Base-by-base conservation (phyloP, 2,888 invertebrate species). In the Hirtodrosophila cameraria region DNA sequence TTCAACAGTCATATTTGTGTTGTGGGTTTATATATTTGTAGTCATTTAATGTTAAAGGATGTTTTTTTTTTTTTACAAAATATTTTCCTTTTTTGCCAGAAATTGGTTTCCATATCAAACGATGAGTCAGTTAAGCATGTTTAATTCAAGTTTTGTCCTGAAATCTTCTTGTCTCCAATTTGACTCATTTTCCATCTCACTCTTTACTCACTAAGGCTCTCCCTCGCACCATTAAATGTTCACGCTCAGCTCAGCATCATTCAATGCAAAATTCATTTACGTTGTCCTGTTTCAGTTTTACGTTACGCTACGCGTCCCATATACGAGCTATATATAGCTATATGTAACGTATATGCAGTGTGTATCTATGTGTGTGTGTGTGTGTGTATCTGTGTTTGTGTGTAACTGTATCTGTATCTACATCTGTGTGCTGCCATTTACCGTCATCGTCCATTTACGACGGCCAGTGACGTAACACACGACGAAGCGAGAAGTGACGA, bases 211-310 rank as follows among this genome's bases (percentile, higher is more conserved):
- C 16, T 20, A 4, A 31, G 9, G 20, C 15, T 23, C 23, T 28
- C 15, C 45, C 16, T 41, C 30, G 15, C 63, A 28, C 58, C 13
- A n/a, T 30, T 50, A 20, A 31, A 45, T 57, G n/a, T 28, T 20
- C 45, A 30, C 49, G 55, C 55, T 46, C 35, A 18, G 18, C 41
- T 43, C 48, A 61, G 85, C 85, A 78, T 84, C 85, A 80, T 83
- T 80, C 80, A 83, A 83, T 86, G 80, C 71, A 86, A 80, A 76
- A 86, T 77, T 86, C 77, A 80, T 83, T 81, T 81, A 83, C 83
- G 86, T 70, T 85, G 86, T 85, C 86, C 86, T 79, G 76, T 53
- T 84, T 81, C 75, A 54, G 72, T 81, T 80, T 80, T 80, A 82
- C 80, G 80, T 79, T 81, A 81, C 80, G 83, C 86, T 85, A 83